Base-by-base conservation (phyloP, 2,888 invertebrate species). In the Steromphala cineraria region DNA sequence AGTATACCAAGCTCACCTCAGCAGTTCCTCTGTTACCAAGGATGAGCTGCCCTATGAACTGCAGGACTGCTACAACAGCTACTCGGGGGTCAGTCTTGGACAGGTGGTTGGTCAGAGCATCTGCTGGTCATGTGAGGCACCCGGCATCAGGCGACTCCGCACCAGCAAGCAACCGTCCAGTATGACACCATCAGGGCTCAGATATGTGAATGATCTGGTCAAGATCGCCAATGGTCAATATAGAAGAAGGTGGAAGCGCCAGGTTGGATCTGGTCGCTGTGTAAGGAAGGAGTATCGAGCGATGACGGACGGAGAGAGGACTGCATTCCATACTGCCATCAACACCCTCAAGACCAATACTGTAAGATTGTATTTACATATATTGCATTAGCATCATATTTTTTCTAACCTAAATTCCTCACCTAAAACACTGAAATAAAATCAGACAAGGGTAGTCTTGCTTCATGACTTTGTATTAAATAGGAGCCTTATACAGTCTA, bases 251-350 rank as follows among this genome's bases (percentile, higher is more conserved):
- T 40, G 36, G 0, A 83, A 76, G 71, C 76, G 83, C 0, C 83
- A 83, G 53, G 83, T 80, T n/a, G 46, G 46, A 13, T n/a, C n/a
- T n/a, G 28, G 40, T 13, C n/a, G 24, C 0, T 83, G 81, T 67
- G 82, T 89, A 52, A 84, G 90, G 53, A 89, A 86, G 62, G 90
- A 90, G 81, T 90, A 90, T 80, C 84, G 90, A 17, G 83, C 86
- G 76, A 71, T 90, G 52, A 81, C 87, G 8, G 88, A 88, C 74
- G 74, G 80, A 19, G 88, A 90, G 71, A 82, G 89, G 31, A 15
- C 67, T 2, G 56, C 76, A n/a, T 88, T 86, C 31, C 87, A 89
- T 81, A 62, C 77, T 8, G 89, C 90, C 0, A 81, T 89, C 53
- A 86, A 87, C 71, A 71, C 84, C 31, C 83, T 90, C 28, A 89